Evolutionary conservation across 2,888 invertebrate genomes (phyloP), one percentile per base, ranked within the genome.

Genomic region (Taenaris catops): DNA sequence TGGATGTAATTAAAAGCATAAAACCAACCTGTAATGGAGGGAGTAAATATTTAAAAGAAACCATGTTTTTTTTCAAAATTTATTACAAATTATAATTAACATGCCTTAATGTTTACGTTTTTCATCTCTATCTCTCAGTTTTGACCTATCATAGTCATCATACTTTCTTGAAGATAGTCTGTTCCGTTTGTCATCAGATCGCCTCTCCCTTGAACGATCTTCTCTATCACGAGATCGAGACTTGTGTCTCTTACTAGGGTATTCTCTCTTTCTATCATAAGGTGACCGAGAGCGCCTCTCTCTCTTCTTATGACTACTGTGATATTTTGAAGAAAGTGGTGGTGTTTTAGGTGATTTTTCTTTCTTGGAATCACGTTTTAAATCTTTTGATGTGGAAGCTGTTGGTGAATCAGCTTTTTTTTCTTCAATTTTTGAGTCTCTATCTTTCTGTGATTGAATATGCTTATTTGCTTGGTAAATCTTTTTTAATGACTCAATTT

Each of bases 261-360:
- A 83, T 6, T 86, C 81, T 24, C 86, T 58, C 43, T 87, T 87
- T 3, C 87, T 63, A 18, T 87, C 87, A 55, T 87, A 86, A 0
- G 87, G 87, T 1, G 87, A 87, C 0, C 87, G 63, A 0, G 87
- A 86, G 12, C 87, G 55, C 2, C 83, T 57, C 1, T 87, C 86
- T 26, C 86, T 72, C 42, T 87, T 87, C 42, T 87, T 87, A 55
- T 87, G 81, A 25, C 66, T 69, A 25, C 71, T 72, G 26, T 87
- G 83, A 38, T 87, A 84, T 34, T 87, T 87, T 1, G 75, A 71
- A 1, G 79, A 73, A n/a, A 87, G 38, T 0, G 87, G 87, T 10
- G 87, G 87, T 2, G 87, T 87, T 56, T 87, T 87, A 0, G 87
- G 87, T 7, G 87, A 86, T 25, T 86, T 83, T 0, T 84, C 84